Evolutionary conservation across 2,888 invertebrate species (phyloP).

Genomic region (Tinea trinotella): DNA sequence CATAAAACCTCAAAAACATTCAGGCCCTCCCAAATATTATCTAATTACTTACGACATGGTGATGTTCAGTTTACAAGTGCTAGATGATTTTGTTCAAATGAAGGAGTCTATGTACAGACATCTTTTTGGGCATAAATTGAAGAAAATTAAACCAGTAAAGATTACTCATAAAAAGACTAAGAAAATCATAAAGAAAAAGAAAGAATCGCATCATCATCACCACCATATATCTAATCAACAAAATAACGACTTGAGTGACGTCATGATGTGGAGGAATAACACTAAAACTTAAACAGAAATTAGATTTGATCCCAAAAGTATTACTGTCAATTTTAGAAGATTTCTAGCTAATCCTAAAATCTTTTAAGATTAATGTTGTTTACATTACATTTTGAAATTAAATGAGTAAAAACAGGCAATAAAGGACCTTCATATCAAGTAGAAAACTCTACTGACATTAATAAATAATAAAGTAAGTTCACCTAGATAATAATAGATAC

Average conservation of each 20-base stretch:
- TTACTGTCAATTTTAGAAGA: too few species aligned
- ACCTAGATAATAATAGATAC: too few species aligned
- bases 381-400: too few species aligned
- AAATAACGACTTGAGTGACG: background rate
- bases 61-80: slow-evolving; percentile 43
- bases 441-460: too few species aligned
- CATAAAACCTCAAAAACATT: slow-evolving; percentile 11
- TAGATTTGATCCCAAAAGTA: too few species aligned
- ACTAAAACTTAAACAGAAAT: background rate
- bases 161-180: slow-evolving; percentile 19
- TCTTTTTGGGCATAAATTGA: slow-evolving; percentile 23
- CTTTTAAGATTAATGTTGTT: too few species aligned
- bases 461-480: too few species aligned
- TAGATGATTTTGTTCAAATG: slow-evolving; percentile 44
- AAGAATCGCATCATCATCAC: slow-evolving; percentile 19
- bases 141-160: slow-evolving; percentile 12
- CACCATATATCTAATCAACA: background rate
- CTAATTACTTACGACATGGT: slow-evolving; percentile 42
- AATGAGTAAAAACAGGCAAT: too few species aligned
- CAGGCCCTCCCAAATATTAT: slow-evolving; percentile 44
- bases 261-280: slow-evolving; percentile 6
- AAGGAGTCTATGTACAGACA: slow-evolving; percentile 37
- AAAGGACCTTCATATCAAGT: too few species aligned
- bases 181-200: slow-evolving; percentile 25
- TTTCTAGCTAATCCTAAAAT: too few species aligned